Evolutionary conservation across 37 sponge, comb jelly and placozoan genomes (phyloP), one percentile per base, ranked within the genome.

Genomic region (Chondrilla cf. caribensis): DNA sequence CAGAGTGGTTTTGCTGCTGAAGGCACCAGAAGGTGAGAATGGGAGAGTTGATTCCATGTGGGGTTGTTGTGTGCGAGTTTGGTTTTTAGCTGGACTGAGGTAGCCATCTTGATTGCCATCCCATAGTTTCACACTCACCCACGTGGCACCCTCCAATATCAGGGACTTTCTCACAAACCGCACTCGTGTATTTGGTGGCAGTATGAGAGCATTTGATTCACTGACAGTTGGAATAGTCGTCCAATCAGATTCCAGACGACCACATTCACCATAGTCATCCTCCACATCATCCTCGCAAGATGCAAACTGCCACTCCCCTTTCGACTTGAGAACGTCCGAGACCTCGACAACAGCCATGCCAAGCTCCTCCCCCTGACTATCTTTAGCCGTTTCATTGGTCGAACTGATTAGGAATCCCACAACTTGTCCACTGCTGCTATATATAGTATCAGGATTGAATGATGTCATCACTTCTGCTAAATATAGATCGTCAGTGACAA

Each of bases 221-320:
- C 82, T 78, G 0, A 92, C 71, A 0, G 37, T 0, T 31, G 77
- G 77, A 7, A 87, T 31, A 21, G 51, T 24, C 28, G 37, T 24
- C 93, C 89, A 88, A 28, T 37, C n/a, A 1, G 68, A 83, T 31
- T 44, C 39, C 17, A 82, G 17, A 8, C 28, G 29, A 38, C 77
- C 35, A 68, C 90, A 90, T 25, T 22, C 28, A 5, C 80, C 79
- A 35, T 38, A 70, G 32, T 47, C 41, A 54, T 81, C 81, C n/a
- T 65, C 40, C 1, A 44, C 32, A 37, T 17, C 32, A 70, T 87
- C 79, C 19, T 14, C 3, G 73, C 87, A 87, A 6, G 79, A 37
- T 0, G 80, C 47, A 83, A 81, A 90, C 86, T 93, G 94, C 94
- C 94, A 93, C 36, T 87, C 88, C n/a, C 94, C 94, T 0, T 58